Percentiles rank a stretch among this genome's conserved stretches.
Evolutionary conservation across 2,113 vertebrate species (phyloP).

Genomic region (Gadus macrocephalus): DNA sequence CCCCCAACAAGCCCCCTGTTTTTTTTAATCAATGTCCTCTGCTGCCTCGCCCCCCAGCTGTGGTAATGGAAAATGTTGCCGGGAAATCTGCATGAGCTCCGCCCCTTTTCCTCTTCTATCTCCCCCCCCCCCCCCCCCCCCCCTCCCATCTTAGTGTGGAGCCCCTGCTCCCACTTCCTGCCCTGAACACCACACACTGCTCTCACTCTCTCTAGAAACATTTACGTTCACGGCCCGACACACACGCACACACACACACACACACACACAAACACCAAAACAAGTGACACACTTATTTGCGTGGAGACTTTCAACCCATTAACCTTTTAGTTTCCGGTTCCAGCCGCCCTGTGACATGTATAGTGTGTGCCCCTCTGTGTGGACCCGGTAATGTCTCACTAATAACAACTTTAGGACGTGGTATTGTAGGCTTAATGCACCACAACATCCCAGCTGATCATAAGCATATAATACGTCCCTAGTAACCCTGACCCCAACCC

Average conservation of each 20-base stretch:
- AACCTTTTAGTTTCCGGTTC: neutral
- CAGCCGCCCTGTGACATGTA: neutral
- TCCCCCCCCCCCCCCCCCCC: slow-evolving; percentile 21
- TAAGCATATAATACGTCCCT: no score
- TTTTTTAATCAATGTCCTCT: no score
- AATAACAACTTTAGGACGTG: no score
- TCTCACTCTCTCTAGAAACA: slow-evolving; percentile 27
- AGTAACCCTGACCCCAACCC: no score
- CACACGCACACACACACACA: neutral
- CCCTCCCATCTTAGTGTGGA: slow-evolving; percentile 11
- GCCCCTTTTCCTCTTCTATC: slow-evolving; percentile 23
- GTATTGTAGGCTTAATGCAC: no score
- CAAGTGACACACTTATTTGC: slow-evolving; percentile 19
- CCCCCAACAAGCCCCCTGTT: no score
- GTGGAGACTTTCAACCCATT: slow-evolving; percentile 20
- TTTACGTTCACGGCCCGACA: slow-evolving; percentile 28
- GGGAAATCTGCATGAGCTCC: slow-evolving; percentile 47
- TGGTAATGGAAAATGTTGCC: slow-evolving; percentile 57
- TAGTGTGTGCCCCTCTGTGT: no score
- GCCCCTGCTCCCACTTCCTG: slow-evolving; percentile 34
- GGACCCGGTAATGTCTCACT: no score
- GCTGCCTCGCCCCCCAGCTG: slow-evolving; percentile 36
- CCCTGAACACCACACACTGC: slow-evolving; percentile 40
- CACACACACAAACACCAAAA: no score
- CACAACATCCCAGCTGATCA: no score